Conservation (phyloP, 2,797 vertebrate species). For the Rhinichthys osculus region DNA sequence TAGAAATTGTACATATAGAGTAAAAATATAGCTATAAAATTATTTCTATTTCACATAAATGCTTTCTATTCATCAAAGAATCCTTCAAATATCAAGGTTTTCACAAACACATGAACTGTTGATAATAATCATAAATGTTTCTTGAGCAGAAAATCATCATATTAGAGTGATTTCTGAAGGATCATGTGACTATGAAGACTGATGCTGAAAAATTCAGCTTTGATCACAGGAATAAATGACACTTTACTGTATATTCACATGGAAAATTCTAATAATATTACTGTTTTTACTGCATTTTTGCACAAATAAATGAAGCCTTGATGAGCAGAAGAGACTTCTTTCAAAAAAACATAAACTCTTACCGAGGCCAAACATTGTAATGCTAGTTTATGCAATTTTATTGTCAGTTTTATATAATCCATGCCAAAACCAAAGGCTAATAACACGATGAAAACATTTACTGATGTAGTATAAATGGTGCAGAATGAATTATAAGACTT, state of each 20-base stretch:
- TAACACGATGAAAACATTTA: neutral
- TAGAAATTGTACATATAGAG: neutral
- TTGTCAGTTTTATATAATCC: neutral
- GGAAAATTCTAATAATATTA: neutral
- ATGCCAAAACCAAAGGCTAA: neutral
- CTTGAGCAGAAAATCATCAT: neutral
- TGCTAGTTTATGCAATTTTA: neutral
- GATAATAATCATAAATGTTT: too few relatives aligned
- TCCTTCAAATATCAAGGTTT: too few relatives aligned
- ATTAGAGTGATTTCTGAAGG: neutral
- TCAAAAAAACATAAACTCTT: neutral
- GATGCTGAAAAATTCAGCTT: neutral
- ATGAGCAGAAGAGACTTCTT: neutral
- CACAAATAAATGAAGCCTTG: neutral
- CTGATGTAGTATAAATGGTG: neutral
- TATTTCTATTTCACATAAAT: neutral
- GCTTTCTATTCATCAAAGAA: neutral
- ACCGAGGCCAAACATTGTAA: neutral
- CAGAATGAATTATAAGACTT: neutral
- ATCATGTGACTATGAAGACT: slow-evolving; percentile 5
- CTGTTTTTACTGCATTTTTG: neutral
- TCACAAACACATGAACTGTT: too few relatives aligned
- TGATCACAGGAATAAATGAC: neutral
- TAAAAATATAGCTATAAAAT: neutral
- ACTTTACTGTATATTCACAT: too few relatives aligned